A percentile compares a stretch with the other conserved stretches of the same genome.
Conservation (phyloP, 64 coral and sea anemone species). For the Dendronephthya gigantea region DNA sequence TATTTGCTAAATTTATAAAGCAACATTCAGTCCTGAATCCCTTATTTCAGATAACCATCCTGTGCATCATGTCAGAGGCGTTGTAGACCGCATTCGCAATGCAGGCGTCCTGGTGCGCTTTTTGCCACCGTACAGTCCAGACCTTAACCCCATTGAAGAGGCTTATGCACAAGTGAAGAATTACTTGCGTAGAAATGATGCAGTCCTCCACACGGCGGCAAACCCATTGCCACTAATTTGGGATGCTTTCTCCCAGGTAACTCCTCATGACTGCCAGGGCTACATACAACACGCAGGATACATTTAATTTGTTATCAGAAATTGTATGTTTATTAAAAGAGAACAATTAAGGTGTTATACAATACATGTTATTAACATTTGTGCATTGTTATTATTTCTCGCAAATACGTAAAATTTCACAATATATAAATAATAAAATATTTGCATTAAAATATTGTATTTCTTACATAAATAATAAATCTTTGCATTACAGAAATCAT, state of each 20-base stretch:
- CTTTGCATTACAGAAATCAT: no score
- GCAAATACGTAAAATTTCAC: no score
- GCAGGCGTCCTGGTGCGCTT: background rate
- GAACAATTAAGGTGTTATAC: no score
- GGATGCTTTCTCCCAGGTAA: background rate
- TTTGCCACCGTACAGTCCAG: background rate
- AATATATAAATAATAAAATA: no score
- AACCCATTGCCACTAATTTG: background rate
- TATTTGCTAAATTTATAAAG: background rate
- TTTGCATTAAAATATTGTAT: no score
- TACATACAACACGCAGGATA: background rate
- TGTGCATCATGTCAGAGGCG: background rate
- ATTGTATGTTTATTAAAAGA: no score
- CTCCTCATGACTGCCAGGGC: background rate
- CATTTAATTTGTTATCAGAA: background rate
- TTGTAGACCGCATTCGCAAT: background rate
- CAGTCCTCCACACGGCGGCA: background rate
- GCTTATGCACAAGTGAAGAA: background rate
- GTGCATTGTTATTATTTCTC: no score
- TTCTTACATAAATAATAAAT: no score
- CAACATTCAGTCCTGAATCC: background rate
- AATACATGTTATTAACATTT: no score
- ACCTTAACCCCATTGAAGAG: background rate
- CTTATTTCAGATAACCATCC: background rate
- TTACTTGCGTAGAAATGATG: background rate